phyloP scores from a whole-genome alignment of 92 coral and sea anemone species.

The Zoanthus gigantus region DNA sequence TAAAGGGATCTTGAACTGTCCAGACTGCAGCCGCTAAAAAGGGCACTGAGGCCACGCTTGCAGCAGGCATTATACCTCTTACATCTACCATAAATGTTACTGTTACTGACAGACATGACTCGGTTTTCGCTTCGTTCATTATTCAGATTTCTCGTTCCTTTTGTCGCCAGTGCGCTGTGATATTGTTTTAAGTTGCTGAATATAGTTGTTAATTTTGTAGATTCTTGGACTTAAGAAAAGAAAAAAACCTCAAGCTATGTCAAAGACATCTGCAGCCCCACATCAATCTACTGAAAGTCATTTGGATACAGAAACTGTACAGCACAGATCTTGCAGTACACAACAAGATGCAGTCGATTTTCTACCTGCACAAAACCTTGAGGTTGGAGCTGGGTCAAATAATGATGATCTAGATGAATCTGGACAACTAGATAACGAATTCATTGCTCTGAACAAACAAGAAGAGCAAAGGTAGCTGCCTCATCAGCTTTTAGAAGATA shows the following conservation, averaged over 20 bases:
- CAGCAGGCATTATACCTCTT: too few relatives aligned
- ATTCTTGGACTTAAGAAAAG: slow-evolving; percentile 89
- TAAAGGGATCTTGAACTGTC: too few relatives aligned
- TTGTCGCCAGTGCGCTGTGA: background rate
- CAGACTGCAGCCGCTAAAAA: too few relatives aligned
- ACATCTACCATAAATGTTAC: too few relatives aligned
- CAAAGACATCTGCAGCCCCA: background rate
- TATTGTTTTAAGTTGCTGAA: background rate
- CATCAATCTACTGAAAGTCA: background rate
- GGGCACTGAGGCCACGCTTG: too few relatives aligned
- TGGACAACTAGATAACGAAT: slow-evolving; percentile 53
- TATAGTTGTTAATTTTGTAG: slow-evolving; percentile 43
- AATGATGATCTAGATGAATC: slow-evolving; percentile 55
- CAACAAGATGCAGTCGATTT: slow-evolving; percentile 32
- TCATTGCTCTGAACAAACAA: slow-evolving; percentile 38
- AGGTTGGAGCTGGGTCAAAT: slow-evolving; percentile 34
- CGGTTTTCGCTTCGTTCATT: too few relatives aligned
- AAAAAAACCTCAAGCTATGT: slow-evolving; percentile 40
- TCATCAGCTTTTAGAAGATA: too few relatives aligned
- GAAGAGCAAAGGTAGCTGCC: slow-evolving; percentile 20
- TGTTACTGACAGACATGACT: too few relatives aligned
- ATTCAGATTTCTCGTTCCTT: too few relatives aligned
- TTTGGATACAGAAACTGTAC: slow-evolving; percentile 16
- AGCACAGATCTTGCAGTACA: slow-evolving; percentile 34
- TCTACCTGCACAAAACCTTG: slow-evolving; percentile 60